Percentiles rank a stretch among this genome's conserved stretches.
These are phyloP conservation scores for Tenodera sinensis DNA, from an alignment of 2,888 invertebrate genomes.

Conservation along the genomic window DNA sequence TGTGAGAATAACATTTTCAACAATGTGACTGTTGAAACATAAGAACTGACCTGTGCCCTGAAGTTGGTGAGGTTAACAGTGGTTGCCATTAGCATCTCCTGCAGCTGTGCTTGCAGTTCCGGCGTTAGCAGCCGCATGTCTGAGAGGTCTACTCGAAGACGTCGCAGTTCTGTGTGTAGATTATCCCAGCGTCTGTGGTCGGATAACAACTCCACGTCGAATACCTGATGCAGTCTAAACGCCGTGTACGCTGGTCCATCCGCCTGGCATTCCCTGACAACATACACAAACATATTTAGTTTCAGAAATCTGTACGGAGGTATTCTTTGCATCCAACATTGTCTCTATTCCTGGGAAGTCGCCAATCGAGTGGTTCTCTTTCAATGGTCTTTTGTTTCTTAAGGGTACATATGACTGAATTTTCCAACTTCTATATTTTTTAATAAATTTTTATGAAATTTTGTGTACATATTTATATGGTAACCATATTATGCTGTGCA, in stretches of 20 bases:
- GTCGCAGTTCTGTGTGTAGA: constrained; percentile 40
- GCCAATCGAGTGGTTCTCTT: too few species aligned
- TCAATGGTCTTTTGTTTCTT: too few species aligned
- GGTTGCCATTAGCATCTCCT: constrained; percentile 55
- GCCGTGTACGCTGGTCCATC: constrained; percentile 70
- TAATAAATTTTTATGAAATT: too few species aligned
- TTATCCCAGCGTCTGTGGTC: constrained; percentile 62
- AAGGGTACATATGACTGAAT: too few species aligned
- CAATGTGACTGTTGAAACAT: too few species aligned
- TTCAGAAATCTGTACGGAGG: neutral
- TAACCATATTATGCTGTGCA: too few species aligned
- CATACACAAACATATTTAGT: neutral
- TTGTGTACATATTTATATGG: too few species aligned
- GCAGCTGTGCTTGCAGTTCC: constrained; percentile 47
- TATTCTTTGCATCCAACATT: neutral
- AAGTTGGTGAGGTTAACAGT: constrained; percentile 60
- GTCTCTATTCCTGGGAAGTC: too few species aligned
- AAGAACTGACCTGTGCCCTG: constrained; percentile 38
- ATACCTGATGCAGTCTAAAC: constrained; percentile 65
- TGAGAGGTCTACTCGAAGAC: constrained; percentile 54
- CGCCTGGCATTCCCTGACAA: constrained; percentile 63
- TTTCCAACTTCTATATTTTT: too few species aligned
- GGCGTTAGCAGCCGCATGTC: constrained; percentile 47
- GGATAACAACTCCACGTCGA: constrained; percentile 65
- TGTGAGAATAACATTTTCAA: too few species aligned